These are phyloP conservation scores for Uromys caudimaculatus DNA, from an alignment of 2,797 vertebrate species.

Conservation along the genomic window DNA sequence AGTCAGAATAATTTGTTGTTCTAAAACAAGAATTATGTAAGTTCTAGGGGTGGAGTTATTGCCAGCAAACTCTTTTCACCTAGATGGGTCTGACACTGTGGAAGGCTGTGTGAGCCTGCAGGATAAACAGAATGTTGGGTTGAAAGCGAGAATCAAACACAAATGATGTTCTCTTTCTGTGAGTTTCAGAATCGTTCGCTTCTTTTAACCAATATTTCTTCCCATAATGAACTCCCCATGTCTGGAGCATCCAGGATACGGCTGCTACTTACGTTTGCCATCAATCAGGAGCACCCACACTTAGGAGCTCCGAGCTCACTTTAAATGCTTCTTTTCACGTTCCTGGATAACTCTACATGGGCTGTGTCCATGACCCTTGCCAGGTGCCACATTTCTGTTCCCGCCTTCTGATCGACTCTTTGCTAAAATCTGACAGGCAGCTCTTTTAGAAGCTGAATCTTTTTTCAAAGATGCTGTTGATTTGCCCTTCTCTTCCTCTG, in stretches of 20 bases:
- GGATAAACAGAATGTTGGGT: background rate
- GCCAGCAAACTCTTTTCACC: background rate
- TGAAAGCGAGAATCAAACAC: background rate
- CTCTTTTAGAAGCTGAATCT: background rate
- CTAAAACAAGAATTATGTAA: background rate
- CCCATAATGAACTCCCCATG: background rate
- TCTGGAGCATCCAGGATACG: background rate
- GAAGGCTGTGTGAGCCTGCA: background rate
- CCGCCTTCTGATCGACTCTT: background rate
- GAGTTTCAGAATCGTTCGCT: background rate
- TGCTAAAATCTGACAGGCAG: background rate
- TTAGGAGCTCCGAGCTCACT: background rate
- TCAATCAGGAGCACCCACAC: no score
- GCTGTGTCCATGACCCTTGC: background rate
- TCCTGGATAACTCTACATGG: background rate
- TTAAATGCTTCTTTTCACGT: background rate
- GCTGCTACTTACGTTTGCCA: background rate
- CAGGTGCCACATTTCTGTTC: background rate
- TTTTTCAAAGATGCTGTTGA: background rate
- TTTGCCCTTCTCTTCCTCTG: background rate
- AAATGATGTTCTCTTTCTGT: background rate
- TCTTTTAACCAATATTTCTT: background rate
- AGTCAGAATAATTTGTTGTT: background rate
- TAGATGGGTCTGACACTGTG: background rate
- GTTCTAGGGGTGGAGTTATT: background rate